These are phyloP conservation scores for Ashinkailepas kermadecensis DNA, from an alignment of 2,888 invertebrate species.

Conservation along the genomic window DNA sequence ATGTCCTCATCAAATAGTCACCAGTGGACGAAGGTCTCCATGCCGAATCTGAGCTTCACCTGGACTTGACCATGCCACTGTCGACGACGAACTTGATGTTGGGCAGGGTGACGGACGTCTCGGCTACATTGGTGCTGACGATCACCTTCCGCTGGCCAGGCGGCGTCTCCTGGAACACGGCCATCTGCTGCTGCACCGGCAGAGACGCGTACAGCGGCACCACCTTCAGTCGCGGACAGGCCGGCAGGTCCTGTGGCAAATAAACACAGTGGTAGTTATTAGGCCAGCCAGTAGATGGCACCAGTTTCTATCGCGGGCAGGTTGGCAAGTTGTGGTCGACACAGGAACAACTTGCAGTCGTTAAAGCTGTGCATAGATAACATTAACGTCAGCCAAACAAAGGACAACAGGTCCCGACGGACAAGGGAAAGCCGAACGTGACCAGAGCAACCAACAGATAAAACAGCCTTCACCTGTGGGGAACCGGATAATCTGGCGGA, in stretches of 20 bases:
- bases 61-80: conserved; percentile 82
- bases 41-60: conserved; percentile 46
- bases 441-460: too few species aligned
- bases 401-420: too few species aligned
- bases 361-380: too few species aligned
- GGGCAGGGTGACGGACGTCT: conserved; percentile 54
- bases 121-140: conserved; percentile 53
- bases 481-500: too few species aligned
- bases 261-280: conserved; percentile 15
- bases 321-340: too few species aligned
- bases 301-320: conserved; percentile 47
- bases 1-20: too few species aligned
- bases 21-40: too few species aligned
- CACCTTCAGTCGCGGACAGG: conserved; percentile 61
- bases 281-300: too few species aligned
- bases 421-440: too few species aligned
- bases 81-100: conserved; percentile 87
- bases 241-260: conserved; percentile 39
- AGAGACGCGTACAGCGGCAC: conserved; percentile 54
- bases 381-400: too few species aligned
- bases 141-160: conserved; percentile 48
- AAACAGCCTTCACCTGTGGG: too few species aligned
- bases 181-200: conserved; percentile 46
- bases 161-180: conserved; percentile 46
- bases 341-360: too few species aligned